phyloP scores from a whole-genome alignment of 2,113 vertebrate species.

The Lichenostomus cassidix region DNA sequence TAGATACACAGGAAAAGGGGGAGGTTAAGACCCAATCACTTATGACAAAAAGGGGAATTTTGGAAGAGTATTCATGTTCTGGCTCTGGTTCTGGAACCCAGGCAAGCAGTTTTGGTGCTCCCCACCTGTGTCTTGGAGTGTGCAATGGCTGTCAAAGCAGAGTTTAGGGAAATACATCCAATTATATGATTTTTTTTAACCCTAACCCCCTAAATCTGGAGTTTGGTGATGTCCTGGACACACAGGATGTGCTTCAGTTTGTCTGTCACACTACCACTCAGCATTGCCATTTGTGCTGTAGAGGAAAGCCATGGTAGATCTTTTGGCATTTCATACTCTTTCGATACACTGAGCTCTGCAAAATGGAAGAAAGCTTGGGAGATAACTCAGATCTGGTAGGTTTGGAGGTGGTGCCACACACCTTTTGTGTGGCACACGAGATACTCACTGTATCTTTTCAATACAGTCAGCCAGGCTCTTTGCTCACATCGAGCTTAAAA shows the following conservation, averaged over 20 bases:
- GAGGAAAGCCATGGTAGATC: neutral
- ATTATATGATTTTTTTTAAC: neutral
- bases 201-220: neutral
- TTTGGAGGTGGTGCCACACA: neutral
- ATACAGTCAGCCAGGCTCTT: neutral
- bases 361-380: neutral
- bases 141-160: neutral
- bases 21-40: neutral
- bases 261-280: neutral
- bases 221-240: neutral
- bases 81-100: neutral
- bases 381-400: neutral
- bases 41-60: neutral
- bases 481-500: neutral
- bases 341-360: neutral
- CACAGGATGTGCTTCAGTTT: neutral
- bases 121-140: neutral
- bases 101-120: neutral
- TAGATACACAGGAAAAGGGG: neutral
- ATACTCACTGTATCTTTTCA: neutral
- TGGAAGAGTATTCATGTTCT: neutral
- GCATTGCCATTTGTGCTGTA: neutral
- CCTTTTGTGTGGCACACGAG: no score
- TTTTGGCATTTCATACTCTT: neutral
- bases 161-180: neutral